These are phyloP conservation scores for Sebastes variabilis DNA, from an alignment of 2,797 vertebrate genomes.

Conservation along the genomic window DNA sequence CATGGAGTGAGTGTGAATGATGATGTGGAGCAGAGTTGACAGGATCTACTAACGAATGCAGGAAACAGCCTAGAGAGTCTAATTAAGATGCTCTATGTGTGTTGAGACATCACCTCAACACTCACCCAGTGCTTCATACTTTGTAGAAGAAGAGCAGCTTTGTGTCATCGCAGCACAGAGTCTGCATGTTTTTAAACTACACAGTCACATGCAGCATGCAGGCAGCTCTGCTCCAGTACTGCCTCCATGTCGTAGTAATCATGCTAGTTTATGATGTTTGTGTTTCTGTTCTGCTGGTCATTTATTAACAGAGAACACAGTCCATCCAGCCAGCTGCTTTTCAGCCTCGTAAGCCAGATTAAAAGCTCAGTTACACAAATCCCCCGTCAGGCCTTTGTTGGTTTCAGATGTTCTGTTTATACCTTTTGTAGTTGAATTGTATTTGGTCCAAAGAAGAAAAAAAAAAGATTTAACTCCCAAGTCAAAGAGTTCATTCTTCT, in stretches of 20 bases:
- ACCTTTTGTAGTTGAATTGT: not conserved
- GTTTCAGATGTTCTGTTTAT: constrained; percentile 5
- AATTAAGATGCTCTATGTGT: too few species aligned
- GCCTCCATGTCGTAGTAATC: constrained; percentile 21
- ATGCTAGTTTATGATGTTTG: constrained; percentile 71
- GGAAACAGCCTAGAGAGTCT: too few species aligned
- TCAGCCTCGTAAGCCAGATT: not conserved
- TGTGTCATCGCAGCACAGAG: not conserved
- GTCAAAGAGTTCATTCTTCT: not conserved
- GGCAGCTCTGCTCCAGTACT: not conserved
- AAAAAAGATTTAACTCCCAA: not conserved
- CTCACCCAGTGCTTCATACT: not conserved
- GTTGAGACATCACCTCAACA: not conserved
- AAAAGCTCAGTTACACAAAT: not conserved
- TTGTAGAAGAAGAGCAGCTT: not conserved
- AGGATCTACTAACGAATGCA: too few species aligned
- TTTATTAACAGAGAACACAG: constrained; percentile 76
- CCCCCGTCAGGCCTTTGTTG: not conserved
- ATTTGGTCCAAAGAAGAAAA: not conserved
- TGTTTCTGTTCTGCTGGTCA: constrained; percentile 67
- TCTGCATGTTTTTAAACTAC: not conserved
- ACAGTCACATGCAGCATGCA: not conserved
- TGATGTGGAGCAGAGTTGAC: too few species aligned
- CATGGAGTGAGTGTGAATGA: too few species aligned
- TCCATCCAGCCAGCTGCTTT: constrained; percentile 44